A percentile compares a stretch with the other conserved stretches of the same genome.
Conservation (phyloP, 2,888 invertebrate species). For the Sinelater perroti region DNA sequence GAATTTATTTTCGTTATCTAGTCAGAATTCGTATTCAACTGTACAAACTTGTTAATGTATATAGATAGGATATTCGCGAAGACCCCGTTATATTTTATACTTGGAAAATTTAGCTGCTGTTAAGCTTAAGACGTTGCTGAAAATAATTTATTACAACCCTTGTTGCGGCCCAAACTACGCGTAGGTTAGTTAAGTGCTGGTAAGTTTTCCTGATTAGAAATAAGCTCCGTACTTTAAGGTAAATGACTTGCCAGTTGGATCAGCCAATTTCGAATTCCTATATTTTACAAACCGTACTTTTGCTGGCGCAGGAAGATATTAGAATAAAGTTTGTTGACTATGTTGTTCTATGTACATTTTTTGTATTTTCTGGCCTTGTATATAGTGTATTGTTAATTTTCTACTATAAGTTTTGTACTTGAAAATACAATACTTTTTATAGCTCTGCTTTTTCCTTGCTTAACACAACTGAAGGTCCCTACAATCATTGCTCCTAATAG, state of each 20-base stretch:
- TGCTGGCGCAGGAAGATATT: neutral
- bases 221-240: constrained; percentile 29
- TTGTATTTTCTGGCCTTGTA: neutral
- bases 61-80: constrained; percentile 8
- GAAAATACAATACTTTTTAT: constrained; percentile 17
- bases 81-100: constrained; percentile 22
- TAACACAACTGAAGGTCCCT: neutral
- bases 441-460: neutral
- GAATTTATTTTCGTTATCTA: constrained; percentile 29
- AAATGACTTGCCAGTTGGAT: constrained; percentile 29
- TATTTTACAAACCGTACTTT: constrained; percentile 21
- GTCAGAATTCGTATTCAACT: constrained; percentile 25
- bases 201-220: constrained; percentile 35
- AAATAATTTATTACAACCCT: constrained; percentile 9
- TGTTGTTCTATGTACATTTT: too few relatives aligned
- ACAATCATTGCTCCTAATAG: neutral
- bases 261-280: constrained; percentile 21
- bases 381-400: constrained; percentile 6
- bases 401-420: constrained; percentile 19
- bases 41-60: constrained; percentile 28
- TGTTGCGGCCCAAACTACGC: neutral
- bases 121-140: constrained; percentile 3
- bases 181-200: constrained; percentile 19
- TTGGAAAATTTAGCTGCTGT: constrained; percentile 10
- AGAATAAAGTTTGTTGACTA: too few relatives aligned